phyloP scores from a whole-genome alignment of 1,140 invertebrate species.

The Chionoecetes opilio region DNA sequence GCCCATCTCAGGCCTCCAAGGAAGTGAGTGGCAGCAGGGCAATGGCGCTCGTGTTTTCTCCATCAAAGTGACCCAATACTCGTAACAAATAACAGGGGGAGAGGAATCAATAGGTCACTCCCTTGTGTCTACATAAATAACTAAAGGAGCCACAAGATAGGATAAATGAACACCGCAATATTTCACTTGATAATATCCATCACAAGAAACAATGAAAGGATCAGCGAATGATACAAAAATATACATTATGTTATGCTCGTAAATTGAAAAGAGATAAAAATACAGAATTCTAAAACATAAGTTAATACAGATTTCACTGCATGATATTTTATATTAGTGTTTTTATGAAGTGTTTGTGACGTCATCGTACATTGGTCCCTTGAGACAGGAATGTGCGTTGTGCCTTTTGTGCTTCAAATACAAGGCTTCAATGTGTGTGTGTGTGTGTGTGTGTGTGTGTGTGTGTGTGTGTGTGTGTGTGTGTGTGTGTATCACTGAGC shows the following conservation, averaged over 20 bases:
- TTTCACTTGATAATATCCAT: neutral
- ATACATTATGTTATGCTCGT: no score
- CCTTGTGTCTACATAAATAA: no score
- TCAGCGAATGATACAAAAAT: neutral
- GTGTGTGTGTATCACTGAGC: neutral
- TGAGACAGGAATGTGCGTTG: neutral
- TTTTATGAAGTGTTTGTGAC: neutral
- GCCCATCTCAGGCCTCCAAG: neutral
- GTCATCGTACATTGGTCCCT: neutral
- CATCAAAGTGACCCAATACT: neutral
- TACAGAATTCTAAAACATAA: no score
- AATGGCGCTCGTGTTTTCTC: neutral
- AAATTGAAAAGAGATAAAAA: no score
- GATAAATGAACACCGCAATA: neutral
- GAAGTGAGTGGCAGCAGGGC: neutral
- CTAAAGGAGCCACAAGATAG: neutral
- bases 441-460: neutral
- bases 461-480: constrained; percentile 17
- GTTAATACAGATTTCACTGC: no score
- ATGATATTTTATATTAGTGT: no score
- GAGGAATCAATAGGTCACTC: neutral
- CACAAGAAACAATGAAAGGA: neutral
- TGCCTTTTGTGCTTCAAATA: neutral
- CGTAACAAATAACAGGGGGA: neutral
- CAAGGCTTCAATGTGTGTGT: neutral